A percentile compares a stretch with the other conserved stretches of the same genome.
Evolutionary conservation across 2,797 vertebrate species (phyloP).

Genomic region (Leptodactylus fallax): DNA sequence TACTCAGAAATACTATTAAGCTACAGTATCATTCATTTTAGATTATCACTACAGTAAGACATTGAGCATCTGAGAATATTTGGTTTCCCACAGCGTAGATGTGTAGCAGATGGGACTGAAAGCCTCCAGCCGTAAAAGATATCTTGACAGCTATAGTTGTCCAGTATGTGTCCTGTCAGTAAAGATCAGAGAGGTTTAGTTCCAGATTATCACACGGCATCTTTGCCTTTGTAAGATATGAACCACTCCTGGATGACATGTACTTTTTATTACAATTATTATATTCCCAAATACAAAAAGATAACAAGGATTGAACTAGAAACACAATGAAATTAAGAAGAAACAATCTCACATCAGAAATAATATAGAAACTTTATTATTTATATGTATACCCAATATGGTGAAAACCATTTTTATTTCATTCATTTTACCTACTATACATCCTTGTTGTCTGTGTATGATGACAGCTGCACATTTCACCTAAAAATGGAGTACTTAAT

Average conservation of each 20-base stretch:
- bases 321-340: background rate
- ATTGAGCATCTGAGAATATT: background rate
- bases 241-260: background rate
- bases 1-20: no score
- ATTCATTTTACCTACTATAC: background rate
- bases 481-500: background rate
- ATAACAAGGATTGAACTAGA: background rate
- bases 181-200: slow-evolving; percentile 29
- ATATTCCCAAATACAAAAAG: no score
- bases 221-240: slow-evolving; percentile 8
- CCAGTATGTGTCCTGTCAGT: slow-evolving; percentile 20
- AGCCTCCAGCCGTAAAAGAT: slow-evolving; percentile 9
- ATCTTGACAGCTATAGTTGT: slow-evolving; percentile 4
- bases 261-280: background rate
- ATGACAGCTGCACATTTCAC: background rate
- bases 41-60: background rate
- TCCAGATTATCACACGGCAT: slow-evolving; percentile 36
- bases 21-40: no score
- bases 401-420: background rate
- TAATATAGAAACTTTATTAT: background rate
- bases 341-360: background rate
- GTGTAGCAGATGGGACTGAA: background rate
- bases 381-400: background rate
- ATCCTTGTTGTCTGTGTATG: background rate
- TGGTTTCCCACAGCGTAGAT: background rate